phyloP scores from a whole-genome alignment of 1,140 invertebrate species.

The Drosophila pectinifera region DNA sequence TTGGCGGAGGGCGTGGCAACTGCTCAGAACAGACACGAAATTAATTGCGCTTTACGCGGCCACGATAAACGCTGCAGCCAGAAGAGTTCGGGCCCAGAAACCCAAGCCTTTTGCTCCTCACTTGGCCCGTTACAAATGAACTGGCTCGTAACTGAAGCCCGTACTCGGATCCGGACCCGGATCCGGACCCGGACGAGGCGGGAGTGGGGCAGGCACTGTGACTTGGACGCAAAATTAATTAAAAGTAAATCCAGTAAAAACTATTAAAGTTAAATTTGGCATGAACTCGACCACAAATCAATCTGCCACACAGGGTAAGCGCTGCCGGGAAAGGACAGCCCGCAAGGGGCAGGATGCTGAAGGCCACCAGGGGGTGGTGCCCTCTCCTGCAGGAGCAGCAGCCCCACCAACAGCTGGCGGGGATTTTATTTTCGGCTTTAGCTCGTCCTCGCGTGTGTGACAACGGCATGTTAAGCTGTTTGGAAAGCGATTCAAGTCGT shows the following conservation, averaged over 20 bases:
- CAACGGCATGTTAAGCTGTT: conserved; percentile 77
- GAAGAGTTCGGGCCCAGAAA: conserved; percentile 13
- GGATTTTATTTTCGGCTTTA: conserved; percentile 59
- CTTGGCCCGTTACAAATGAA: conserved; percentile 74
- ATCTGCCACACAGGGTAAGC: conserved; percentile 77
- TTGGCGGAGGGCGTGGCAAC: conserved; percentile 50
- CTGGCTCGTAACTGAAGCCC: conserved; percentile 58
- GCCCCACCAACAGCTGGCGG: conserved; percentile 43
- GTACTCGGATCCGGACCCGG: background rate
- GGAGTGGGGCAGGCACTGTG: background rate
- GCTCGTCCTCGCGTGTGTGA: conserved; percentile 60
- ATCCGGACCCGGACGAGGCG: background rate
- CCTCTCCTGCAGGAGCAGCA: background rate
- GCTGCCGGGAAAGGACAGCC: conserved; percentile 41
- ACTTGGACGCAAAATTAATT: conserved; percentile 68
- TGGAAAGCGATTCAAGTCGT: conserved; percentile 74
- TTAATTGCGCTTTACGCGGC: conserved; percentile 80
- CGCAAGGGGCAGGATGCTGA: conserved; percentile 8
- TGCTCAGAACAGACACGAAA: conserved; percentile 77
- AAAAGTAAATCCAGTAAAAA: conserved; percentile 83
- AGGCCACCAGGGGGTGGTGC: no score
- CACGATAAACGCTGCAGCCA: conserved; percentile 69
- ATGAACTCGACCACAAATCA: conserved; percentile 82
- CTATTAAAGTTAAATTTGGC: conserved; percentile 83
- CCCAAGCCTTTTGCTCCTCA: conserved; percentile 23